Percentiles rank a stretch among this genome's conserved stretches.
Conservation (phyloP, 2,113 vertebrate genomes). For the Budorcas taxicolor region DNA sequence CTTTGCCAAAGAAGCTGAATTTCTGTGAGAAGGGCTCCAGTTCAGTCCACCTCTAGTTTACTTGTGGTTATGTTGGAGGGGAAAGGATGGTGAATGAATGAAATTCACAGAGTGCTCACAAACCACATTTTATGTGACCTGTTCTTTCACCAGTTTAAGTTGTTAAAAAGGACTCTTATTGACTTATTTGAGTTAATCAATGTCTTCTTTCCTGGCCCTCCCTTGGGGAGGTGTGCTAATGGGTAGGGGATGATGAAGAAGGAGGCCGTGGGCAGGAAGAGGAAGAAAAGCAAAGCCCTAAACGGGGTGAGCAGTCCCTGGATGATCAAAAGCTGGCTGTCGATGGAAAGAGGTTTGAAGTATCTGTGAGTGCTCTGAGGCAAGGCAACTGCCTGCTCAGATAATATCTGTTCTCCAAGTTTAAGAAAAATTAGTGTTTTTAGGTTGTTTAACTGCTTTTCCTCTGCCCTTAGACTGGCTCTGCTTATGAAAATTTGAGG, state of each 20-base stretch:
- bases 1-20: background rate
- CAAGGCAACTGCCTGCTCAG: background rate
- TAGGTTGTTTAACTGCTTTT: background rate
- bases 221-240: background rate
- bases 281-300: conserved; percentile 14
- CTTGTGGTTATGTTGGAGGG: background rate
- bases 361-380: background rate
- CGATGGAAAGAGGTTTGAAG: background rate
- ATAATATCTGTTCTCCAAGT: background rate
- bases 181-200: conserved; percentile 34
- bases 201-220: conserved; percentile 22
- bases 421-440: conserved; percentile 1
- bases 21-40: background rate
- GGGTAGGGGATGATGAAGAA: background rate
- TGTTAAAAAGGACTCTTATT: background rate
- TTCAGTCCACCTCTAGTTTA: background rate
- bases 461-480: background rate
- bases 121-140: background rate
- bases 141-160: background rate
- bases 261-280: conserved; percentile 29
- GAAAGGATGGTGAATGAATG: background rate
- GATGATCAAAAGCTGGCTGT: background rate
- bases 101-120: background rate
- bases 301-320: background rate
- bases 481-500: background rate